Conservation (phyloP, 2,888 invertebrate genomes). For the Callosobruchus maculatus region DNA sequence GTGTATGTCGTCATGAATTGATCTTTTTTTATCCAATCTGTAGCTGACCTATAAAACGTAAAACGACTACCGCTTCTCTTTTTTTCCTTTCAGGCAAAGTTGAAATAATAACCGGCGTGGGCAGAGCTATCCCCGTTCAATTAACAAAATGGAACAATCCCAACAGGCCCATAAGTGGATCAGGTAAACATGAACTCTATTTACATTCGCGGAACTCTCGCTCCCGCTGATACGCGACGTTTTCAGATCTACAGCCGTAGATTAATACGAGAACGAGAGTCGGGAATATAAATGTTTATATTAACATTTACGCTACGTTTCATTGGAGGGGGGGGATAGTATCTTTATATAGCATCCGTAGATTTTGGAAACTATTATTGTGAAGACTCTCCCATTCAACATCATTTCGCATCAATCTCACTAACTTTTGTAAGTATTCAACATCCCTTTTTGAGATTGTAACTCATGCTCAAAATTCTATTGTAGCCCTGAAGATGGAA, state of each 20-base stretch:
- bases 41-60: background rate
- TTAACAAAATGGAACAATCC: conserved; percentile 63
- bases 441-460: no score
- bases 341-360: no score
- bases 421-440: no score
- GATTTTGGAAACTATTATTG: no score
- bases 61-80: background rate
- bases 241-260: no score
- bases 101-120: conserved; percentile 71
- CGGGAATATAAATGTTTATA: background rate
- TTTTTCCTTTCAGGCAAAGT: conserved; percentile 58
- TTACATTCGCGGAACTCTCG: background rate
- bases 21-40: background rate
- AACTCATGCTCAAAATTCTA: no score
- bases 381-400: no score
- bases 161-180: conserved; percentile 63
- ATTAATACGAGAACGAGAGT: background rate
- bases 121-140: conserved; percentile 56
- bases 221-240: no score
- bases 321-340: no score
- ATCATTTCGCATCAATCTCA: no score
- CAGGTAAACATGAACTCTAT: conserved; percentile 40
- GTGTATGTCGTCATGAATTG: no score
- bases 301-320: background rate
- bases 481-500: no score